phyloP scores from a whole-genome alignment of 2,113 vertebrate genomes.

The Excalfactoria chinensis region DNA sequence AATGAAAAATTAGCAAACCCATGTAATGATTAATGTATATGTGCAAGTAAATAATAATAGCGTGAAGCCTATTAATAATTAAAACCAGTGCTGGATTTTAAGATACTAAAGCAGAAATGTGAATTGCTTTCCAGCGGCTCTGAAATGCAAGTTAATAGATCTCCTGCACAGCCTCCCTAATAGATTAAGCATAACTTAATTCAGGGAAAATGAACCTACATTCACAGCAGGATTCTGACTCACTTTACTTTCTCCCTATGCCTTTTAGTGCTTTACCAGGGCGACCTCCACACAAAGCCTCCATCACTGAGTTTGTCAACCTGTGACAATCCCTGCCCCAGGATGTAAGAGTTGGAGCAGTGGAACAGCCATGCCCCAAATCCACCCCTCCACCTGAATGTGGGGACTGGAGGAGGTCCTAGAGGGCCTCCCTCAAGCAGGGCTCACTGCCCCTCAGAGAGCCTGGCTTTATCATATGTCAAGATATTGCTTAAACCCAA shows the following conservation, averaged over 20 bases:
- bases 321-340: neutral
- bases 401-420: rapidly evolving
- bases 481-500: neutral
- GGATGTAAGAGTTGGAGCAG: neutral
- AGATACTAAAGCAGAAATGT: conserved; percentile 5
- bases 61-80: conserved; percentile 43
- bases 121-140: conserved; percentile 34
- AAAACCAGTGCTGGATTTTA: conserved; percentile 19
- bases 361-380: rapidly evolving
- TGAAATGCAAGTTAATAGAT: conserved; percentile 11
- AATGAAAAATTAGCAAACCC: conserved; percentile 37
- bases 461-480: neutral
- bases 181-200: conserved; percentile 17
- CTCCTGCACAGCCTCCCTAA: neutral
- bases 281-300: neutral
- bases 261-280: neutral
- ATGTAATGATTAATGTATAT: conserved; percentile 45
- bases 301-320: neutral
- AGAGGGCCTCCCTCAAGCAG: neutral
- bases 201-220: neutral
- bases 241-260: neutral
- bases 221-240: conserved; percentile 10
- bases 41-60: conserved; percentile 42
- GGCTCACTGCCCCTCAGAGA: rapidly evolving
- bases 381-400: rapidly evolving